A percentile compares a stretch with the other conserved stretches of the same genome.
phyloP scores from a whole-genome alignment of 2,888 invertebrate species.

The Hymenopus coronatus region DNA sequence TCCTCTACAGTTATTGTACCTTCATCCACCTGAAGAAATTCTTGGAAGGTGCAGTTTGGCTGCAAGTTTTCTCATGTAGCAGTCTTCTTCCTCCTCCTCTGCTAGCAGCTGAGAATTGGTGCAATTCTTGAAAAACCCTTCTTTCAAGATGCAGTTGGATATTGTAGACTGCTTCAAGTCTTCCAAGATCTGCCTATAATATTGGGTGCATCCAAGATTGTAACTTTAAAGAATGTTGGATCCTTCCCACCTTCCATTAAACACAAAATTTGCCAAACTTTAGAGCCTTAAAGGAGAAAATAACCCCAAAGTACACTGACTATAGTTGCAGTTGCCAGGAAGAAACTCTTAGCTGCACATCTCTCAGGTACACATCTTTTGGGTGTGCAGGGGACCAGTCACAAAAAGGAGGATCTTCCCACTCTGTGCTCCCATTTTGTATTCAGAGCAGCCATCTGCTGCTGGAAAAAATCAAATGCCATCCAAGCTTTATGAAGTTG shows the following conservation, averaged over 20 bases:
- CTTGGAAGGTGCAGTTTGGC: too few species aligned
- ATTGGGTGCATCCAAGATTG: background rate
- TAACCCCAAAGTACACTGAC: background rate
- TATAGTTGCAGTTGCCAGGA: background rate
- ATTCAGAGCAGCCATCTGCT: background rate
- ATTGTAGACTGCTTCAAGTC: background rate
- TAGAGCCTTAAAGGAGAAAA: background rate
- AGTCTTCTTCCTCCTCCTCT: too few species aligned
- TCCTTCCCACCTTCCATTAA: background rate
- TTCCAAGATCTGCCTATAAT: background rate
- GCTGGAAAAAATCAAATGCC: background rate
- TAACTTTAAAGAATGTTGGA: background rate
- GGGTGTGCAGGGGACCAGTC: background rate
- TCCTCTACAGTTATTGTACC: too few species aligned
- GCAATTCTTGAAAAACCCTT: background rate
- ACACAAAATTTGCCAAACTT: background rate
- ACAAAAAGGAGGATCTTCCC: background rate
- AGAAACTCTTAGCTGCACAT: background rate
- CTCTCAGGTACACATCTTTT: background rate
- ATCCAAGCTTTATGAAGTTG: background rate
- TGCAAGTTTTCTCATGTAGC: too few species aligned
- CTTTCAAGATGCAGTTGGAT: background rate
- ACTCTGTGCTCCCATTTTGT: background rate
- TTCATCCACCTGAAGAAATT: too few species aligned
- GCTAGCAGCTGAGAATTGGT: too few species aligned